A percentile compares a stretch with the other conserved stretches of the same genome.
Conservation (phyloP, 2,888 invertebrate genomes). For the Danaus chrysippus region DNA sequence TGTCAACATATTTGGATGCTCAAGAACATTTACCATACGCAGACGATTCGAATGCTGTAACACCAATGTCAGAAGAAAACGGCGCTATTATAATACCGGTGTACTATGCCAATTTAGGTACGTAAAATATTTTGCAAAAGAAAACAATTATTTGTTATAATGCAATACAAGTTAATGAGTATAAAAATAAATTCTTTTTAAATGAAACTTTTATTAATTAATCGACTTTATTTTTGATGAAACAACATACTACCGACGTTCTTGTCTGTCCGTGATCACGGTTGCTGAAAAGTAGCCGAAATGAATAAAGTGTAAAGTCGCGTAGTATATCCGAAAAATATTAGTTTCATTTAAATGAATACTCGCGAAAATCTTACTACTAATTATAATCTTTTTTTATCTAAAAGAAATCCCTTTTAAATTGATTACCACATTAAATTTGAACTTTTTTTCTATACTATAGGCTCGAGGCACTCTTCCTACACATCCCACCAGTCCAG, state of each 20-base stretch:
- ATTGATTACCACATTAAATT: neutral
- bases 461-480: constrained; percentile 94
- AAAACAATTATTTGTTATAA: neutral
- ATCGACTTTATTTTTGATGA: too few species aligned
- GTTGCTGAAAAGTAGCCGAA: too few species aligned
- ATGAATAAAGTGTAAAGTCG: too few species aligned
- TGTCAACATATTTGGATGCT: constrained; percentile 96
- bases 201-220: too few species aligned
- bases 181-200: constrained; percentile 2
- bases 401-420: neutral
- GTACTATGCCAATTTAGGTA: constrained; percentile 91
- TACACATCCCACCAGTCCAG: constrained; percentile 97
- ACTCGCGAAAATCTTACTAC: too few species aligned
- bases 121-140: constrained; percentile 34
- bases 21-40: constrained; percentile 97
- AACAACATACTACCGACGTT: too few species aligned
- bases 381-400: too few species aligned
- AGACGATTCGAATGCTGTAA: constrained; percentile 98
- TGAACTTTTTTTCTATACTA: constrained; percentile 22
- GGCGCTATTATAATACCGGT: constrained; percentile 96
- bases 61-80: constrained; percentile 98
- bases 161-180: neutral
- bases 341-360: too few species aligned
- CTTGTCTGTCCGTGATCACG: too few species aligned
- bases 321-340: too few species aligned